phyloP scores from a whole-genome alignment of 2,888 invertebrate genomes.

The Tanytarsus gracilentus region DNA sequence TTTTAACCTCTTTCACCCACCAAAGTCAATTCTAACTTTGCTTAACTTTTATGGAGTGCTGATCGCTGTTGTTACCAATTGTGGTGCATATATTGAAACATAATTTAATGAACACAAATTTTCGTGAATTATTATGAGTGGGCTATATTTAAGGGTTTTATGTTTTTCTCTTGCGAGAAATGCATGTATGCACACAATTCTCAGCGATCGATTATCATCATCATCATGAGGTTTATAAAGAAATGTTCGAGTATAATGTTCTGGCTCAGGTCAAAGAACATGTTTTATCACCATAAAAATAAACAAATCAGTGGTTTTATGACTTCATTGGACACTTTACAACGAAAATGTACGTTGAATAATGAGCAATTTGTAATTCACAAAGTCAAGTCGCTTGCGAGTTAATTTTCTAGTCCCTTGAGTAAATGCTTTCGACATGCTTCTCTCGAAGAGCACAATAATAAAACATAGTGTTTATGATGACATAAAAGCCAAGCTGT shows the following conservation, averaged over 20 bases:
- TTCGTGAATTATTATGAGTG: slow-evolving; percentile 23
- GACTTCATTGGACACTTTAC: slow-evolving; percentile 18
- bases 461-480: slow-evolving; percentile 13
- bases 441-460: background rate
- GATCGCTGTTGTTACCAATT: too few species aligned
- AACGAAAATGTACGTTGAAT: background rate
- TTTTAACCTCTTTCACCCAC: too few species aligned
- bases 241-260: background rate
- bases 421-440: slow-evolving; percentile 5
- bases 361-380: slow-evolving; percentile 14
- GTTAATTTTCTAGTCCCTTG: background rate
- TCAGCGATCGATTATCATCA: slow-evolving; percentile 11
- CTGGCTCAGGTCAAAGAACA: slow-evolving; percentile 19
- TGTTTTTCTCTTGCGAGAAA: too few species aligned
- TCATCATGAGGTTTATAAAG: too few species aligned
- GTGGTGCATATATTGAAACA: slow-evolving; percentile 11
- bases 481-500: slow-evolving; percentile 3
- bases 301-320: slow-evolving; percentile 26
- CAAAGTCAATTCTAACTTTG: too few species aligned
- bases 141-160: slow-evolving; percentile 26
- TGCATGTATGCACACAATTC: slow-evolving; percentile 1
- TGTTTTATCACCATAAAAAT: slow-evolving; percentile 22
- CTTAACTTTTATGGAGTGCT: too few species aligned
- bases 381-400: background rate
- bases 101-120: slow-evolving; percentile 27